Percentiles rank a stretch among this genome's conserved stretches.
Conservation (phyloP, 2,113 vertebrate species). For the Syngnathus scovelli region DNA sequence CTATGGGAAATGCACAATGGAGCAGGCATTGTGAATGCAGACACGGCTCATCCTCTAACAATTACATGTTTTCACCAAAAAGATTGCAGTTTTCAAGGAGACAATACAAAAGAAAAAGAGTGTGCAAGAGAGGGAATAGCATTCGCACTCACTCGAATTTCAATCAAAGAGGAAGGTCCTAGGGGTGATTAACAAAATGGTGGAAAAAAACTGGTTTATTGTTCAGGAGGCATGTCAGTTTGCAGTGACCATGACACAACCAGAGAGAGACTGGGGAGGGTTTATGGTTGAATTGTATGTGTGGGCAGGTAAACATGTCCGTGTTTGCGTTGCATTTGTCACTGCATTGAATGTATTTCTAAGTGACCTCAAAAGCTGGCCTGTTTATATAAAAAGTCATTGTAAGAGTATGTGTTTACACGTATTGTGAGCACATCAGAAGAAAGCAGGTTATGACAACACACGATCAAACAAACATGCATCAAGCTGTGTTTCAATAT, state of each 20-base stretch:
- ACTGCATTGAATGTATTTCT: conserved; percentile 24
- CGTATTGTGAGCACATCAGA: neutral
- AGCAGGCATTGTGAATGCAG: conserved; percentile 52
- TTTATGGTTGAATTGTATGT: conserved; percentile 32
- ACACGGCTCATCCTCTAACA: conserved; percentile 58
- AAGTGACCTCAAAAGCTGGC: conserved; percentile 23
- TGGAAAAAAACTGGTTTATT: conserved; percentile 58
- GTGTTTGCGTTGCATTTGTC: conserved; percentile 8
- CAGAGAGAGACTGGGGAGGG: conserved; percentile 39
- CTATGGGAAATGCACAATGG: conserved; percentile 66
- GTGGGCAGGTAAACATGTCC: conserved; percentile 35
- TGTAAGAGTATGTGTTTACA: conserved; percentile 4
- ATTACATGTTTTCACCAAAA: conserved; percentile 65
- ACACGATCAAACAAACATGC: neutral
- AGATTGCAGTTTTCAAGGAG: conserved; percentile 68
- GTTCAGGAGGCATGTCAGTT: conserved; percentile 56
- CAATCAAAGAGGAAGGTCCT: conserved; percentile 59
- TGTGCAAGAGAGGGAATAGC: conserved; percentile 46
- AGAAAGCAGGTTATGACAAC: neutral
- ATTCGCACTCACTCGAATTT: conserved; percentile 56
- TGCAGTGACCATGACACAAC: conserved; percentile 65
- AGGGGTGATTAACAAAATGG: conserved; percentile 69
- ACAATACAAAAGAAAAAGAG: conserved; percentile 59
- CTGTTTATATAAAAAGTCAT: conserved; percentile 15
- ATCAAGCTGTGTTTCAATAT: neutral